These are phyloP conservation scores for Anaspis maculata DNA, from an alignment of 2,888 invertebrate species.

Conservation along the genomic window DNA sequence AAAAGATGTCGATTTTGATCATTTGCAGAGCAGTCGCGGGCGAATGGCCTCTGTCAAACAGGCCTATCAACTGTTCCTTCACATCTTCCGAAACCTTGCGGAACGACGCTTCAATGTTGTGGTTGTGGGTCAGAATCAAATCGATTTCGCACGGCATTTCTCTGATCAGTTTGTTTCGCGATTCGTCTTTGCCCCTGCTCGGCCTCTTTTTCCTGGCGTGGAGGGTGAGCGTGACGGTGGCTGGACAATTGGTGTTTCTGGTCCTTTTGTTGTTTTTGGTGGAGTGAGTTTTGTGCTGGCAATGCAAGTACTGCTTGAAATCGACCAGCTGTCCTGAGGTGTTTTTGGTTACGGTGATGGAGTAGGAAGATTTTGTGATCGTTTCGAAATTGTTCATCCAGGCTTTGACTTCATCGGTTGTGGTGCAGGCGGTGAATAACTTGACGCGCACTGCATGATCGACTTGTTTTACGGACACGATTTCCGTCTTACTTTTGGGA, in stretches of 20 bases:
- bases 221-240: constrained; percentile 8
- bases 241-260: constrained; percentile 15
- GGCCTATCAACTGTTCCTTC: constrained; percentile 7
- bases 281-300: constrained; percentile 11
- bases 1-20: constrained; percentile 9
- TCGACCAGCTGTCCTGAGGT: constrained; percentile 4
- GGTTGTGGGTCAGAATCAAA: constrained; percentile 9
- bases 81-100: constrained; percentile 7
- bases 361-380: constrained; percentile 4
- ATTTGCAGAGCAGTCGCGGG: constrained; percentile 9
- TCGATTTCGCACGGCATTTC: constrained; percentile 11
- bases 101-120: constrained; percentile 3
- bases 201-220: constrained; percentile 4
- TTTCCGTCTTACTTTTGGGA: no score
- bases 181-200: constrained; percentile 9
- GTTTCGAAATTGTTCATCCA: constrained; percentile 6
- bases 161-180: constrained; percentile 5
- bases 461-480: no score
- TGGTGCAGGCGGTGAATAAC: no score
- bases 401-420: constrained; percentile 4
- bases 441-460: no score
- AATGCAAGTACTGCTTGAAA: constrained; percentile 11
- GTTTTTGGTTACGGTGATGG: constrained; percentile 6
- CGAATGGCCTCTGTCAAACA: constrained; percentile 4
- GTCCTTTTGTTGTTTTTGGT: constrained; percentile 1